A percentile compares a stretch with the other conserved stretches of the same genome.
These are phyloP conservation scores for Chaetodon trifascialis DNA, from an alignment of 2,113 vertebrate species.

Conservation along the genomic window DNA sequence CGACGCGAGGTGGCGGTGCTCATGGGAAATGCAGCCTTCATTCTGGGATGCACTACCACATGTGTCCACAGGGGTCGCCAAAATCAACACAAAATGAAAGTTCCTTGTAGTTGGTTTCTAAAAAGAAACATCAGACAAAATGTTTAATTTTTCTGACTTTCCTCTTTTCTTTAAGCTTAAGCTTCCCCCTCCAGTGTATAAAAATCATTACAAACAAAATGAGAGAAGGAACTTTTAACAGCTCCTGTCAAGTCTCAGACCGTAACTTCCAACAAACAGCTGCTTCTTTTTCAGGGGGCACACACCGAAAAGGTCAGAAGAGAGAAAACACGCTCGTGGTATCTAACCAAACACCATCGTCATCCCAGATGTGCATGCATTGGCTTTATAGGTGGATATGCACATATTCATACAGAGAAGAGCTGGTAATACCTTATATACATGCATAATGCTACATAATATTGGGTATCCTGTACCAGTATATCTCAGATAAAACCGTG, in stretches of 20 bases:
- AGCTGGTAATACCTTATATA: neutral
- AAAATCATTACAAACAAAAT: neutral
- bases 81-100: too few relatives aligned
- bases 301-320: neutral
- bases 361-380: constrained; percentile 24
- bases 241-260: neutral
- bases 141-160: too few relatives aligned
- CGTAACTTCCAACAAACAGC: neutral
- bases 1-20: too few relatives aligned
- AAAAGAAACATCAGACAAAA: too few relatives aligned
- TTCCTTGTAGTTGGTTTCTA: too few relatives aligned
- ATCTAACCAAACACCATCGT: neutral
- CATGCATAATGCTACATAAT: constrained; percentile 18
- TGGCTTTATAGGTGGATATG: neutral
- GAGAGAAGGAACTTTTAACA: too few relatives aligned
- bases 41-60: too few relatives aligned
- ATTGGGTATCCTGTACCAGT: constrained; percentile 16
- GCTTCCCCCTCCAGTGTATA: neutral
- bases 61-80: too few relatives aligned
- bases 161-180: too few relatives aligned
- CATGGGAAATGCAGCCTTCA: too few relatives aligned
- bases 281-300: neutral
- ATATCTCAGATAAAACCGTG: constrained; percentile 50
- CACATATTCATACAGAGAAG: constrained; percentile 4
- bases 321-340: neutral